Base-by-base conservation (phyloP, 2,113 vertebrate genomes). In the Azemiops feae region DNA sequence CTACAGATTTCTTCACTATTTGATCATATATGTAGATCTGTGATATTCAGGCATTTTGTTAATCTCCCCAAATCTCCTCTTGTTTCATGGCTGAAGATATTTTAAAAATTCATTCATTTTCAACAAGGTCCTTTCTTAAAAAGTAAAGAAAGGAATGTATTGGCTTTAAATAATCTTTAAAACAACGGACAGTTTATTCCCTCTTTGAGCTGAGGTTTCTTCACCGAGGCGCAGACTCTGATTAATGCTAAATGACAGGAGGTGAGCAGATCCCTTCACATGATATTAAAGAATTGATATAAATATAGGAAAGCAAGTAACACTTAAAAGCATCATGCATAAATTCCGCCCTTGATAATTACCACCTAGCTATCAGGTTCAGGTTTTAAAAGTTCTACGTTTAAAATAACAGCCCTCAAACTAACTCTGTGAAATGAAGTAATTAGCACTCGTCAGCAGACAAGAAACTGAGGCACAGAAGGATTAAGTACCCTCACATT, bases 281-380 rank as follows among this genome's bases (percentile, higher is more conserved):
- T 43, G 52, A 87, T 3, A 89, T 50, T 9, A 87, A 96, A 45
- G 3, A 69, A 43, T 93, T 88, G 91, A 91, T 9, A 50, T 43
- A 91, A 27, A 92, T 0, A 96, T 64, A 89, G 74, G 87, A 45
- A 86, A 86, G 74, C 47, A 86, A 53, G 69, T 89, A 95, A 74
- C 16, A 50, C 43, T 0, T 55, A 25, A 93, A 47, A 81, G 88
- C 88, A 91, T 34, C 30, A 93, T 45, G 64, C 87, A 91, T 47
- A 87, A 95, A 93, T 27, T 45, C 47, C 54, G 92, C 43, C 54
- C 92, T 90, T 89, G 16, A 93, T 89, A 95, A 93, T n/a, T 52
- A 89, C 52, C 57, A 85, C 47, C n/a, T 89, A 34, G 9, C 0
- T 27, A 47, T 57, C 58, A 45, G 14, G 54, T 16, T 50, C 93